These are phyloP conservation scores for Pelecanoides urinatrix DNA, from an alignment of 2,113 vertebrate genomes.

Conservation along the genomic window DNA sequence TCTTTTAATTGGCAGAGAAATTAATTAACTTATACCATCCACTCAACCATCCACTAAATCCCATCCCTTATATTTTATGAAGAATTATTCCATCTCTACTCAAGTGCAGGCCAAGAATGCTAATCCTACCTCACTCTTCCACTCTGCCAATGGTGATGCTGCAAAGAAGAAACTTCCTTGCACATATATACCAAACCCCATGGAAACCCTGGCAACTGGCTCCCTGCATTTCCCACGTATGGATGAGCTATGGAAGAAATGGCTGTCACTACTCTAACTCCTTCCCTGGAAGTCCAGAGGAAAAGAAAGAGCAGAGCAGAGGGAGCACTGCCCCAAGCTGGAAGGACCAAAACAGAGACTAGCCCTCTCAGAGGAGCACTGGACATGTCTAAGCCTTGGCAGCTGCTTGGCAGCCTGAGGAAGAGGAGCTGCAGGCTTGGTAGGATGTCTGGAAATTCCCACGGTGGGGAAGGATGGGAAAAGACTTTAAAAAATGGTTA, in stretches of 20 bases:
- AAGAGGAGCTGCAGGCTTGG: background rate
- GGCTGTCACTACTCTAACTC: background rate
- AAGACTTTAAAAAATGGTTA: background rate
- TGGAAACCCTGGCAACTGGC: background rate
- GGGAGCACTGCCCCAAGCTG: background rate
- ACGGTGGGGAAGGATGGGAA: background rate
- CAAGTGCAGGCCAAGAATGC: background rate
- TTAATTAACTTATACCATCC: conserved; percentile 58
- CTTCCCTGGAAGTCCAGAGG: background rate
- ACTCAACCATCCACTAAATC: background rate
- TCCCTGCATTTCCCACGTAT: background rate
- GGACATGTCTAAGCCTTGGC: background rate
- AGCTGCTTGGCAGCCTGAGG: background rate
- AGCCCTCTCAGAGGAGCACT: background rate
- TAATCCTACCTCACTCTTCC: background rate
- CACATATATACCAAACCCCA: background rate
- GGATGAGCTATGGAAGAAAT: background rate
- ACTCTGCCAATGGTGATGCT: background rate
- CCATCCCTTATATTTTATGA: background rate
- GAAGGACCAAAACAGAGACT: background rate
- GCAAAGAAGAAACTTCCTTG: background rate
- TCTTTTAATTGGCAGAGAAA: conserved; percentile 53
- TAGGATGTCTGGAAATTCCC: background rate
- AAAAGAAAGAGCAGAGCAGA: background rate
- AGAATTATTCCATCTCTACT: background rate